These are phyloP conservation scores for Drepanosiphum platanoidis DNA, from an alignment of 2,888 invertebrate genomes.

Conservation along the genomic window DNA sequence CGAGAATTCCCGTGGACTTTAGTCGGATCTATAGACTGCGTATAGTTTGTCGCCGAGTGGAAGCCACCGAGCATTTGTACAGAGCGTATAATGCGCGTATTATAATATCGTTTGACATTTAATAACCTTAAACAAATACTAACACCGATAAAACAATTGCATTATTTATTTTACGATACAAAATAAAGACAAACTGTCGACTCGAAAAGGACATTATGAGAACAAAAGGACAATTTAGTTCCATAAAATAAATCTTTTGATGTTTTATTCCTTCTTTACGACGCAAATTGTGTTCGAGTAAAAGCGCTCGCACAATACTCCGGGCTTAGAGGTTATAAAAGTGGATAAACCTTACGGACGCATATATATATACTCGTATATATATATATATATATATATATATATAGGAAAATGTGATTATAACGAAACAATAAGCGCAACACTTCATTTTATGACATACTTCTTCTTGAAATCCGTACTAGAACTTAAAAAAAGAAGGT, in stretches of 20 bases:
- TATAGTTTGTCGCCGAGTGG: neutral
- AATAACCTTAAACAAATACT: slow-evolving; percentile 36
- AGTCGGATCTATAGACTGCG: neutral
- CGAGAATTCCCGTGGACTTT: neutral
- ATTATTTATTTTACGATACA: slow-evolving; percentile 39
- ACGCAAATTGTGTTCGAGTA: slow-evolving; percentile 25
- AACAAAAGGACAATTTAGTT: slow-evolving; percentile 45
- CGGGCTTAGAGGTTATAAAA: slow-evolving; percentile 41
- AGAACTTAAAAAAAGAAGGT: too few species aligned
- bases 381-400: too few species aligned
- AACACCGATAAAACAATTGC: slow-evolving; percentile 41
- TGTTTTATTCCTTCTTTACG: slow-evolving; percentile 36
- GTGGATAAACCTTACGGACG: slow-evolving; percentile 12
- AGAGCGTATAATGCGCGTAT: neutral
- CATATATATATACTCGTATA: neutral
- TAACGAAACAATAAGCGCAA: too few species aligned
- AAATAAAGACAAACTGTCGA: slow-evolving; percentile 5
- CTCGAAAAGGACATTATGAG: slow-evolving; percentile 25
- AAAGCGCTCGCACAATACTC: neutral
- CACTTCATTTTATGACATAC: too few species aligned
- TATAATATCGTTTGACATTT: neutral
- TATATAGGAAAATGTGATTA: too few species aligned
- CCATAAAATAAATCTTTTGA: slow-evolving; percentile 49
- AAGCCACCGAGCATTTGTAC: neutral
- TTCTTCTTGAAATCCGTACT: too few species aligned